Base-by-base conservation (phyloP, 2,888 invertebrate genomes). In the Labia minor region DNA sequence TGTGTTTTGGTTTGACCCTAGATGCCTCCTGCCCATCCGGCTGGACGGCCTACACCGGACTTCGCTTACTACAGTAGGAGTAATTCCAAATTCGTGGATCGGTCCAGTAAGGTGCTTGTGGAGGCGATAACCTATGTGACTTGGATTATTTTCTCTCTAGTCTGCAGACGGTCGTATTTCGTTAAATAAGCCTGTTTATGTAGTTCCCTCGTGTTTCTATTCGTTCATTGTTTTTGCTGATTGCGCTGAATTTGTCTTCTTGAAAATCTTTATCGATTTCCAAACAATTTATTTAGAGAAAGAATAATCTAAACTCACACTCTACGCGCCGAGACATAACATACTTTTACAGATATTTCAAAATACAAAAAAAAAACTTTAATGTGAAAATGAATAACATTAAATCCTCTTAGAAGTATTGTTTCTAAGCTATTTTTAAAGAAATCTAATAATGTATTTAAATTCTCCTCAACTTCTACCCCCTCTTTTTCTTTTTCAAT, bases 1-100 rank as follows among this genome's bases (percentile, higher is more conserved):
- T 49, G 49, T 49, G 49, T 49, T 49, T 49, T 49, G 49, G 49
- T 49, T 49, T 49, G 49, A 49, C 49, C 49, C 49, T 49, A 49
- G 49, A 49, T 49, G 49, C 49, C 49, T 49, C 49, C 49, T 49
- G 49, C 49, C 49, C 49, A 49, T 14, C 49, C 49, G 49, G 49
- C 49, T 16, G 49, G 49, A 49, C 49, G 49, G 49, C 49, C 49
- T 49, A 49, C 49, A 16, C 49, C 49, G 49, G 49, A 49, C 49
- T 49, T 49, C 49, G 49, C 49, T 49, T 10, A 49, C 49, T 49
- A n/a, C 49, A 49, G 8, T 49, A 49, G 49, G 49, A 49, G 49
- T 49, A 49, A 49, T 49, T 49, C 49, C 49, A 49, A 49, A 49
- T 49, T 49, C 49, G 49, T 14, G 49, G 49, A 49, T 49, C 49